Evolutionary conservation across 2,113 vertebrate species (phyloP), one percentile per base, ranked within the genome.

Genomic region (Catagonus wagneri): DNA sequence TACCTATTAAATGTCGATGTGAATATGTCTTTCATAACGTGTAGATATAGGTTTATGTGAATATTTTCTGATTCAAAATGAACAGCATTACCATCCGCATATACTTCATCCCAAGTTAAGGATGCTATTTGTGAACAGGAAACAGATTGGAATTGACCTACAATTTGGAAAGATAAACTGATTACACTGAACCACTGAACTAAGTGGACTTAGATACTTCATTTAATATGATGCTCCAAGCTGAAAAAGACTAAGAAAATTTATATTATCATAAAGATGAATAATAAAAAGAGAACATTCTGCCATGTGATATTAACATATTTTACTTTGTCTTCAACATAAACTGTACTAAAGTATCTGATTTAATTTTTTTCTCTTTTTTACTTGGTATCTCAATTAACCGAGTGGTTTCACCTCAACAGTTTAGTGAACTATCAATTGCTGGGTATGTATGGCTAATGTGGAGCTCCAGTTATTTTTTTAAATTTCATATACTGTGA

Each of bases 391-490:
- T 95, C 56, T 93, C 66, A 88, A 15, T 78, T 72, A 90, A 81
- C 44, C 50, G 61, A 92, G 56, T 87, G 50, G 16, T 83, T 63
- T 78, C 83, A 71, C 65, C 69, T 97, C 78, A 75, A 1, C 94
- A 66, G 23, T 88, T 94, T 83, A 85, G 54, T 89, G 63, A 97
- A 81, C 75, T 69, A 86, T 81, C 66, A 93, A 90, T 88, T 94
- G 13, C 34, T 83, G 27, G 32, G 36, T 60, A 39, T 94, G 61
- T 71, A 50, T 93, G 22, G 50, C 66, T 81, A 75, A 69, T 91
- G 78, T 95, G 63, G n/a, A 22, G 86, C 63, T 84, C 63, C 3
- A 68, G 15, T 85, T 54, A 36, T 71, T 83, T 78, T 90, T 92
- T 89, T 68, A 2, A 36, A 81, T 93, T 88, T 58, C 39, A 56